phyloP scores from a whole-genome alignment of 2,113 vertebrate species.

The Oryzias melastigma region DNA sequence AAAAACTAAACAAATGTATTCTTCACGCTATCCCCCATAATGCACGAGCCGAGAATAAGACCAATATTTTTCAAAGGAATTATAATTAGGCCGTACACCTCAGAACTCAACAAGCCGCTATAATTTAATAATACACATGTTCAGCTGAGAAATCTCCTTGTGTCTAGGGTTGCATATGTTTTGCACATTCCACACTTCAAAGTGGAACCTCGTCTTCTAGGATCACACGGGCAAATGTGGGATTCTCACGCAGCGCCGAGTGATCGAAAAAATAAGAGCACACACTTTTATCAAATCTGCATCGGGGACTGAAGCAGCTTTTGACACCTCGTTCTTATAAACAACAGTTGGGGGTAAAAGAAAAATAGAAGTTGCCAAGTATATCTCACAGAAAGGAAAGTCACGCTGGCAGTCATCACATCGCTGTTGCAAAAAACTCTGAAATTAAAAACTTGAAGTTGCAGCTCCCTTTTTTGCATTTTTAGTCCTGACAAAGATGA shows the following conservation, averaged over 20 bases:
- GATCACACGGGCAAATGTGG: conserved; percentile 45
- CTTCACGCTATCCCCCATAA: conserved; percentile 31
- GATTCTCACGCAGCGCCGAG: conserved; percentile 30
- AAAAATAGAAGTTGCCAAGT: conserved; percentile 23
- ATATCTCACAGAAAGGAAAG: conserved; percentile 44
- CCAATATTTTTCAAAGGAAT: conserved; percentile 46
- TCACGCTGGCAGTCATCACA: conserved; percentile 48
- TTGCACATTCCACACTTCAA: conserved; percentile 50
- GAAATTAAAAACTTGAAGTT: conserved; percentile 1
- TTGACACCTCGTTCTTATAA: conserved; percentile 58
- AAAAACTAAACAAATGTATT: conserved; percentile 38
- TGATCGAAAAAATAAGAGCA: conserved; percentile 49
- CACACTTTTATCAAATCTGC: conserved; percentile 54
- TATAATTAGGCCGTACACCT: conserved; percentile 60
- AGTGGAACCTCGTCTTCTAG: conserved; percentile 38
- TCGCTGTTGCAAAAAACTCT: conserved; percentile 30
- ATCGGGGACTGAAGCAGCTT: conserved; percentile 44
- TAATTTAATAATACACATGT: conserved; percentile 54
- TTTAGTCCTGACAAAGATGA: conserved; percentile 12
- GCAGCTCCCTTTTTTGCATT: conserved; percentile 19
- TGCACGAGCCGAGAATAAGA: conserved; percentile 40
- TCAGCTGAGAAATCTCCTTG: conserved; percentile 47
- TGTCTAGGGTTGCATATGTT: conserved; percentile 37
- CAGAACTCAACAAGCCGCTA: conserved; percentile 31
- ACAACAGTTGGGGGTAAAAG: conserved; percentile 51